Evolutionary conservation across 2,797 vertebrate genomes (phyloP).

Genomic region (Macrochelys suwanniensis): DNA sequence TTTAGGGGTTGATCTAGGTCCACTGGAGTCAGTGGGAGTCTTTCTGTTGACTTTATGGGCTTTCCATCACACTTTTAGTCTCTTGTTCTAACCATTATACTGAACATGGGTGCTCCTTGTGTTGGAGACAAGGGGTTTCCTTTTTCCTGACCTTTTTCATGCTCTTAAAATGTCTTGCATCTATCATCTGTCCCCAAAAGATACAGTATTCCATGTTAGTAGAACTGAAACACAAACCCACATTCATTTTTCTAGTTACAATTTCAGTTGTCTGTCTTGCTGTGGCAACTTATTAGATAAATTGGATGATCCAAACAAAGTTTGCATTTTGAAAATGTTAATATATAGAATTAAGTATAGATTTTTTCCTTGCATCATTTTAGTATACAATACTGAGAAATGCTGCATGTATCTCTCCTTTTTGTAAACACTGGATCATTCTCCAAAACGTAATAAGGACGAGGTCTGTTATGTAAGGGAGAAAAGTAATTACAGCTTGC

Average conservation of each 20-base stretch:
- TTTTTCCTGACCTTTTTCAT: background rate
- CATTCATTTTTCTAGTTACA: background rate
- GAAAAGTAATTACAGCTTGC: background rate
- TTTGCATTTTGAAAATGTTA: background rate
- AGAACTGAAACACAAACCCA: background rate
- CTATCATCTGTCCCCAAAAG: background rate
- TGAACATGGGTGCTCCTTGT: background rate
- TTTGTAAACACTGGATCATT: background rate
- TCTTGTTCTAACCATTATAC: background rate
- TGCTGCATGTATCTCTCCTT: background rate
- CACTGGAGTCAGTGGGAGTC: background rate
- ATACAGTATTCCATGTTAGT: background rate
- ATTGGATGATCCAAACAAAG: background rate
- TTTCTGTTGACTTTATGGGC: background rate
- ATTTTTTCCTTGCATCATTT: background rate
- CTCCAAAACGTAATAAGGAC: background rate
- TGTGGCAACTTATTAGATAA: background rate
- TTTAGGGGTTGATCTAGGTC: background rate
- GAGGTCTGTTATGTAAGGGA: background rate
- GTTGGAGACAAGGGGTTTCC: background rate
- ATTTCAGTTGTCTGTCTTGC: background rate
- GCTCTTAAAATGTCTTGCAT: background rate
- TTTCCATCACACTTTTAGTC: background rate
- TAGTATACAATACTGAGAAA: background rate
- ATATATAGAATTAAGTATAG: background rate